Base-by-base conservation (phyloP, 37 sponge, comb jelly and placozoan species). In the Theonella swinhoei region DNA sequence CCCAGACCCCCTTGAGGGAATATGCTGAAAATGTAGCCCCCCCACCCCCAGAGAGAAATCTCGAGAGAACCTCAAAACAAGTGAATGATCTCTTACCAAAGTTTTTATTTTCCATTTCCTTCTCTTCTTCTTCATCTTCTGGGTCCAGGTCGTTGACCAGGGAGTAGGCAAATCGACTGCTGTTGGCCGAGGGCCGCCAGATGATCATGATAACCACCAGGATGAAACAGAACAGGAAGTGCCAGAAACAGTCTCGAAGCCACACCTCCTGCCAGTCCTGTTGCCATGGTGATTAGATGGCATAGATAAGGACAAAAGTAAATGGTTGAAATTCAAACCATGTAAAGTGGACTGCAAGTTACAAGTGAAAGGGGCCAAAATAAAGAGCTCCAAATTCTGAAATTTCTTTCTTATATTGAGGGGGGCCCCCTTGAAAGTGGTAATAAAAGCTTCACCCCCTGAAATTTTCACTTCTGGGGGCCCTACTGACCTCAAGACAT, bases 191-290 rank as follows among this genome's bases (percentile, higher is more conserved):
- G 0, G 97, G 97, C 42, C 97, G 34, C 97, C 97, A 96, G 3
- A 96, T 77, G 42, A 91, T 38, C 94, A 96, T 96, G 42, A 96
- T 85, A n/a, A 85, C 84, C 20, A 81, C 20, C 32, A 94, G 84
- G 30, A 96, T 63, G 38, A 91, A 73, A 33, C 58, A 60, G 78
- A 96, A 96, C 59, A 96, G 75, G 36, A 93, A 64, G 67, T 87
- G 94, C 94, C 94, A 96, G 92, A 89, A 96, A 67, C 85, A 81
- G 9, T 90, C 94, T 14, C 70, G 60, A 42, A 94, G 67, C 94
- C 94, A 94, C 77, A 88, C 42, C 70, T 85, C 88, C 61, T 63
- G 32, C 94, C 91, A 90, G 85, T 94, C 94, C 94, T 93, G 64
- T 28, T 68, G 1, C 28, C 47, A 26, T 25, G 4, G 29, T 35